Conservation (phyloP, 1,140 invertebrate species). For the Diorhabda sublineata region DNA sequence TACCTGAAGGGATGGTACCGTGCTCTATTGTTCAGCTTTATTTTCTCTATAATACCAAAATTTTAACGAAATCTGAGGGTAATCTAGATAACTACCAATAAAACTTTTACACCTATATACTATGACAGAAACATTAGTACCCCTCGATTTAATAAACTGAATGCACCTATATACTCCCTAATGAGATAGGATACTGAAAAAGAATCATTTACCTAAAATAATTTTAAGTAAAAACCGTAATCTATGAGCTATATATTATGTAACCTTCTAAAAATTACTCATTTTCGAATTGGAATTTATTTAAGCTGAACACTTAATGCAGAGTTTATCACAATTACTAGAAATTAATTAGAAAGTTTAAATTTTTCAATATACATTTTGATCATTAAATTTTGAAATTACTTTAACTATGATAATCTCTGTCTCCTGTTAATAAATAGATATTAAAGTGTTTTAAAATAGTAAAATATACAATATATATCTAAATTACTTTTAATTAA, state of each 20-base stretch:
- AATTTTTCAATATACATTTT: neutral
- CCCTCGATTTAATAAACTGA: slow-evolving; percentile 15
- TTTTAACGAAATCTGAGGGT: too few relatives aligned
- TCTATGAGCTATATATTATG: slow-evolving; percentile 31
- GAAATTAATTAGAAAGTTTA: too few relatives aligned
- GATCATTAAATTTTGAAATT: neutral
- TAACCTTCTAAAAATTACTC: neutral
- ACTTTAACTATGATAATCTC: neutral
- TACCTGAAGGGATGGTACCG: too few relatives aligned
- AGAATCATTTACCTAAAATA: slow-evolving; percentile 26
- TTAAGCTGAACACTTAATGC: slow-evolving; percentile 7
- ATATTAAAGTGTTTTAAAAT: slow-evolving; percentile 17
- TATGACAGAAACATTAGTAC: slow-evolving; percentile 35
- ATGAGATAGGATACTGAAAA: slow-evolving; percentile 12
- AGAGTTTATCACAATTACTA: neutral
- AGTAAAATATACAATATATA: slow-evolving; percentile 18
- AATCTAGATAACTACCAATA: slow-evolving; percentile 17
- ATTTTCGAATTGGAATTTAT: slow-evolving; percentile 14
- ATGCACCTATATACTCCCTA: slow-evolving; percentile 17
- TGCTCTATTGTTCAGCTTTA: too few relatives aligned
- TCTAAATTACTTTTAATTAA: slow-evolving; percentile 10
- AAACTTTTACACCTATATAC: slow-evolving; percentile 35
- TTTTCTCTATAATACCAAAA: too few relatives aligned
- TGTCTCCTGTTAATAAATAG: neutral
- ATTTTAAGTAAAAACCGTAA: slow-evolving; percentile 25